Evolutionary conservation across 2,113 vertebrate genomes (phyloP), one percentile per base, ranked within the genome.

Genomic region (Tetraodon nigroviridis): DNA sequence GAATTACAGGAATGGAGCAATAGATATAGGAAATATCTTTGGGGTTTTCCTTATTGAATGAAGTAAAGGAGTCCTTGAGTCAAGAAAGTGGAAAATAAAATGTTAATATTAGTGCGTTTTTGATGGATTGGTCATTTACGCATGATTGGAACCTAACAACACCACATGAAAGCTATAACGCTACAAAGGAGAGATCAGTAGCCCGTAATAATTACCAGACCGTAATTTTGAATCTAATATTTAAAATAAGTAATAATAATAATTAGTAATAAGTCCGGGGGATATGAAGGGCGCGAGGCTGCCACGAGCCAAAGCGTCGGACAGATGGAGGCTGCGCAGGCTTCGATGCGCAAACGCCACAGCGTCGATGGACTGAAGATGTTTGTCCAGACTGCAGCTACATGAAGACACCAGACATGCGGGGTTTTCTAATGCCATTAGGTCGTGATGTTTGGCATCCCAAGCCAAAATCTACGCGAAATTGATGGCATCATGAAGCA

Each of bases 301-400:
- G 86, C 83, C 89, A 88, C 86, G 80, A 88, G 86, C 84, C 82
- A 80, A 7, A 32, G 22, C 14, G 7, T 27, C 42, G 58, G 62
- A 49, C 76, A 86, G 78, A 85, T 75, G 86, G 82, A 63, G 64
- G 7, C n/a, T 24, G 40, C 50, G 49, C 58, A 18, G 40, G 65
- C 49, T 64, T 1, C 76, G 68, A 82, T 46, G 81, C 75, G 75
- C 76, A 58, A 80, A 75, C 32, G 44, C 61, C 19, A 57, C 58
- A 18, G 79, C 71, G 58, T 79, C 59, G 11, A 37, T 22, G 41
- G 46, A 56, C 56, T 45, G 4, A 41, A 32, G 56, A 47, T 19
- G 58, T 58, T 50, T 14, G 55, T 29, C 64, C 19, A 42, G 49
- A 51, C 17, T 24, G 2, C 15, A 7, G 40, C 49, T n/a, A 1